These are phyloP conservation scores for Nemotelus pantherinus DNA, from an alignment of 2,888 invertebrate species.

Conservation along the genomic window DNA sequence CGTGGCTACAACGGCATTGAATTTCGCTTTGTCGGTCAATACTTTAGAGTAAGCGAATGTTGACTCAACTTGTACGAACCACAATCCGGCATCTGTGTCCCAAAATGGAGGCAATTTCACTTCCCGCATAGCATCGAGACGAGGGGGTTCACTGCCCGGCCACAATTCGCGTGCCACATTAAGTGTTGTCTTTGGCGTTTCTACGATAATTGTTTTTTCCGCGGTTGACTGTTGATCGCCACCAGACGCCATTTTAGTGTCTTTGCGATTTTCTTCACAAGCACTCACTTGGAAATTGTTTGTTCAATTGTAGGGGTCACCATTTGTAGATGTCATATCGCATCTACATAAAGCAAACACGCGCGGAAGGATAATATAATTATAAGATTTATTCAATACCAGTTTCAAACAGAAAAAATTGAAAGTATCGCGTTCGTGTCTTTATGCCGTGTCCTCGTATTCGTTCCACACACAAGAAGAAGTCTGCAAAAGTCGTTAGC, in stretches of 20 bases:
- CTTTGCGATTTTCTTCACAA: accelerated
- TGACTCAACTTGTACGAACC: not conserved
- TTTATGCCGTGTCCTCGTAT: no score
- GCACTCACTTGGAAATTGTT: accelerated
- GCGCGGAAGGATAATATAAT: no score
- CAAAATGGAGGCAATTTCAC: not conserved
- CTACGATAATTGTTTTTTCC: not conserved
- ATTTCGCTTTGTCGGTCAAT: not conserved
- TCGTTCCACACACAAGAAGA: no score
- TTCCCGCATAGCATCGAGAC: not conserved
- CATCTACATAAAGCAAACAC: not conserved
- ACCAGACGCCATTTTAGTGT: accelerated
- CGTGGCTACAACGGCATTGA: not conserved
- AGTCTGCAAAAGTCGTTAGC: no score
- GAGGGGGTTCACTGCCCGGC: not conserved
- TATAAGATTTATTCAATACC: no score
- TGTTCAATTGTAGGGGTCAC: not conserved
- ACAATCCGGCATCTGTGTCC: no score
- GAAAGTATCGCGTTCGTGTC: no score
- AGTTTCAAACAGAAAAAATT: no score
- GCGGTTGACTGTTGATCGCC: not conserved
- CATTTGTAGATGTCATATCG: not conserved
- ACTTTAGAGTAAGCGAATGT: not conserved
- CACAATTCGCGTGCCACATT: not conserved
- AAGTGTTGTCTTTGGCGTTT: not conserved